Conservation (phyloP, 2,113 vertebrate species). For the Fregetta grallaria region DNA sequence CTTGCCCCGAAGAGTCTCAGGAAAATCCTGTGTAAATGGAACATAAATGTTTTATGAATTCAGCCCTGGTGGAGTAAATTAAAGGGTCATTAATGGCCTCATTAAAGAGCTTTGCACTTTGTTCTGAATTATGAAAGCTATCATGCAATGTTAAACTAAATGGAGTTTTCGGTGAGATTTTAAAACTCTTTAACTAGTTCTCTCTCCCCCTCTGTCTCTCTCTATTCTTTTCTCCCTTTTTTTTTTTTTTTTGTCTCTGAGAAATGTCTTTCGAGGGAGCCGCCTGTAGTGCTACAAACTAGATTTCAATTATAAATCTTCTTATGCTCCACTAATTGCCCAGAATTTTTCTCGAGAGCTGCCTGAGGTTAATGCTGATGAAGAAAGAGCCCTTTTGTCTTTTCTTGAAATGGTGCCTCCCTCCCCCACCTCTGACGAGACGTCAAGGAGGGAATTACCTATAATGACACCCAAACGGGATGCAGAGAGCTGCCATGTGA, state of each 20-base stretch:
- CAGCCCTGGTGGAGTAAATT: constrained; percentile 71
- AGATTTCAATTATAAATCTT: constrained; percentile 66
- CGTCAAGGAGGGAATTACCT: background rate
- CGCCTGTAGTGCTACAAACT: constrained; percentile 46
- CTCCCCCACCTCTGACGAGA: background rate
- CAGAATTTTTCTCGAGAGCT: constrained; percentile 63
- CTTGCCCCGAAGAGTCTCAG: constrained; percentile 59
- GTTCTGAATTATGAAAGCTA: constrained; percentile 71
- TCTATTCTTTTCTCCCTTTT: background rate
- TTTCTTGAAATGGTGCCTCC: constrained; percentile 33
- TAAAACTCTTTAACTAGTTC: constrained; percentile 49
- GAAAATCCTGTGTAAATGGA: constrained; percentile 69
- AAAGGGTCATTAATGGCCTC: constrained; percentile 74
- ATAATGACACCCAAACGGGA: background rate
- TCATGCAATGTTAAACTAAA: constrained; percentile 36
- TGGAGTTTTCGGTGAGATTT: constrained; percentile 28
- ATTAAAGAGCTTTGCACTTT: constrained; percentile 69
- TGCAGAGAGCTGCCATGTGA: background rate
- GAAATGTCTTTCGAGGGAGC: constrained; percentile 40
- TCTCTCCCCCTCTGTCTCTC: background rate
- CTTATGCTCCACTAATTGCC: constrained; percentile 64
- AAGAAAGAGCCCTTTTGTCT: constrained; percentile 58
- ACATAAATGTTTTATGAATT: constrained; percentile 76
- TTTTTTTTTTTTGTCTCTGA: constrained; percentile 7
- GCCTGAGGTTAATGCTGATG: constrained; percentile 59